phyloP scores from a whole-genome alignment of 2,888 invertebrate species.

The Notodonta ziczac region DNA sequence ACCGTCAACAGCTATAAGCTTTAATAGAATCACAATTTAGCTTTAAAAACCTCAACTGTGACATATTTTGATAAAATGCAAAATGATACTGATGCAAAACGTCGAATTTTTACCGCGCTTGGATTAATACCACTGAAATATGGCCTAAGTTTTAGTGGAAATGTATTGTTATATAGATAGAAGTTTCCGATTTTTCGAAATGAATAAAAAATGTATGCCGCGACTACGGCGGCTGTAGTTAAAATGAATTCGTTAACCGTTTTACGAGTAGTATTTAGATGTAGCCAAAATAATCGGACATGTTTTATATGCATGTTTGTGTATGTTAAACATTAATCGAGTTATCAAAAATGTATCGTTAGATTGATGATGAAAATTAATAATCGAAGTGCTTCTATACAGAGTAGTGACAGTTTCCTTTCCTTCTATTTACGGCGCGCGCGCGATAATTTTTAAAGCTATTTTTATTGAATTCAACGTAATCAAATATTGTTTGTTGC shows the following conservation, averaged over 20 bases:
- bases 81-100: constrained; percentile 34
- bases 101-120: constrained; percentile 33
- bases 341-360: constrained; percentile 79
- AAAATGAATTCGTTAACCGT: constrained; percentile 73
- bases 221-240: constrained; percentile 64
- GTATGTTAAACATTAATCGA: constrained; percentile 72
- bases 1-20: constrained; percentile 60
- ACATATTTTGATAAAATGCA: constrained; percentile 57
- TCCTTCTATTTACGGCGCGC: constrained; percentile 27
- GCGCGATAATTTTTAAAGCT: constrained; percentile 15
- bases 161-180: constrained; percentile 64
- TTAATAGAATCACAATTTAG: constrained; percentile 59
- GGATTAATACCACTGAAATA: constrained; percentile 36
- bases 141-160: constrained; percentile 76
- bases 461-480: too few relatives aligned
- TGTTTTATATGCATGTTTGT: constrained; percentile 74
- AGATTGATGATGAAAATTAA: constrained; percentile 62
- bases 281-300: constrained; percentile 73
- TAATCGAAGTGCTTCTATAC: constrained; percentile 68
- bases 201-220: constrained; percentile 62
- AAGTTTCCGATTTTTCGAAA: constrained; percentile 50
- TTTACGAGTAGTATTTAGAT: constrained; percentile 74
- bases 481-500: too few relatives aligned
- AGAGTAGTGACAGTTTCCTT: constrained; percentile 63
- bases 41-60: constrained; percentile 50